Base-by-base conservation (phyloP, 2,113 vertebrate genomes). In the Empidonax traillii region DNA sequence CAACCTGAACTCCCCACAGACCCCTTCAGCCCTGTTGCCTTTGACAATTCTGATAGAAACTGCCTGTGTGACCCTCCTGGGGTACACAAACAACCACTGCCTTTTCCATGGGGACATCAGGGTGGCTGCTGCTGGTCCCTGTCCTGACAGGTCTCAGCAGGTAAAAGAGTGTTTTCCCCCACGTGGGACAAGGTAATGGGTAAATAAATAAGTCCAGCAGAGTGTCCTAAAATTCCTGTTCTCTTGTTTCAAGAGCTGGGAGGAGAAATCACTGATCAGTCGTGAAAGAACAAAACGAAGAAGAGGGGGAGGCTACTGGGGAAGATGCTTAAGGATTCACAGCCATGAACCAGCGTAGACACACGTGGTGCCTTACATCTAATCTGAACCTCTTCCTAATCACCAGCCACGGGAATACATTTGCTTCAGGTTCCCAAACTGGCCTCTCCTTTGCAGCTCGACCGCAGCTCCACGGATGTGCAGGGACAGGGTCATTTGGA, bases 81-180 rank as follows among this genome's bases (percentile, higher is more conserved):
- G 24, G 1, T 12, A 9, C 0, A 3, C 43, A 33, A 59, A 30
- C 17, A 37, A 4, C 16, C 56, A 12, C n/a, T 1, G 3, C 44
- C 44, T 73, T 44, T 33, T 23, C 73, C 51, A 3, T 0, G 1
- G 62, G 51, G 51, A 19, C 5, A 1, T 5, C 1, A 4, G 22
- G 17, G 27, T 10, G 59, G 44, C 43, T 63, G 55, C 62, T 41
- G 30, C 69, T 67, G 52, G 30, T 23, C 33, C 39, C 14, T 14
- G 7, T 67, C 46, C n/a, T 52, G 6, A 44, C 39, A 65, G 43
- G 31, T 8, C 24, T 61, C 24, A 49, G 53, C 53, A 31, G 63
- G 52, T 27, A 46, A 72, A 61, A 59, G 8, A 10, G 21, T 43
- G 46, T 77, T 89, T 61, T 56, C 37, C 47, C 72, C 31, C 30